Conservation (phyloP, 2,113 vertebrate species). For the Bambusicola thoracicus region DNA sequence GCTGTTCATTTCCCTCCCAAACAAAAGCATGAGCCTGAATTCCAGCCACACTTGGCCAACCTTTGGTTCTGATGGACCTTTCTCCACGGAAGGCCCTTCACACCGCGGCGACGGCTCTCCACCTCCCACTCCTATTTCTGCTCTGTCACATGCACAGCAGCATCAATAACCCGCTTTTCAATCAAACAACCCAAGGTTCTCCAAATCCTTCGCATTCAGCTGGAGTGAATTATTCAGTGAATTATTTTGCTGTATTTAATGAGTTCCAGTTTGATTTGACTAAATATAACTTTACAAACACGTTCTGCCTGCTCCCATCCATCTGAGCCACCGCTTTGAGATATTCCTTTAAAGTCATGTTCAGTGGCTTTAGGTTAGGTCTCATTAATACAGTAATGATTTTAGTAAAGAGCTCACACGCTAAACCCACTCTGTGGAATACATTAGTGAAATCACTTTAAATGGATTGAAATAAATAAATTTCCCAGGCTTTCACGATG, state of each 20-base stretch:
- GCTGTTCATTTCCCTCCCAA: neutral
- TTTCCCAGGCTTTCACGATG: neutral
- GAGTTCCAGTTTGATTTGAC: slow-evolving; percentile 48
- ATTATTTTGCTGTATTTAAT: slow-evolving; percentile 63
- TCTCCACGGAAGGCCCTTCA: neutral
- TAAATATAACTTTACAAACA: slow-evolving; percentile 33
- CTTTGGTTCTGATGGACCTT: neutral
- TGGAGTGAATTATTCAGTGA: slow-evolving; percentile 55
- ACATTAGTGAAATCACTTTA: slow-evolving; percentile 15
- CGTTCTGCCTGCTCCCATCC: slow-evolving; percentile 25
- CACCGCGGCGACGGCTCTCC: slow-evolving; percentile 22
- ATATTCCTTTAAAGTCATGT: slow-evolving; percentile 16
- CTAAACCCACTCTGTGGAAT: slow-evolving; percentile 30
- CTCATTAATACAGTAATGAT: slow-evolving; percentile 55
- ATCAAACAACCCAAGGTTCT: slow-evolving; percentile 58
- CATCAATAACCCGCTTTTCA: slow-evolving; percentile 53
- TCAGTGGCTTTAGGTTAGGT: slow-evolving; percentile 53
- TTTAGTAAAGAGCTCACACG: slow-evolving; percentile 30
- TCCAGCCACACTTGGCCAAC: neutral
- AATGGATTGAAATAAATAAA: slow-evolving; percentile 45
- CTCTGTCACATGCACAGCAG: slow-evolving; percentile 12
- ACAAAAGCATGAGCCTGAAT: accelerated
- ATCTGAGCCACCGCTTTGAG: slow-evolving; percentile 15
- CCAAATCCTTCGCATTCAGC: slow-evolving; percentile 35
- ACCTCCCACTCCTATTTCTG: slow-evolving; percentile 15